Percentiles rank a stretch among this genome's conserved stretches.
Evolutionary conservation across 2,888 invertebrate species (phyloP).

Genomic region (Dysmachus trigonus): DNA sequence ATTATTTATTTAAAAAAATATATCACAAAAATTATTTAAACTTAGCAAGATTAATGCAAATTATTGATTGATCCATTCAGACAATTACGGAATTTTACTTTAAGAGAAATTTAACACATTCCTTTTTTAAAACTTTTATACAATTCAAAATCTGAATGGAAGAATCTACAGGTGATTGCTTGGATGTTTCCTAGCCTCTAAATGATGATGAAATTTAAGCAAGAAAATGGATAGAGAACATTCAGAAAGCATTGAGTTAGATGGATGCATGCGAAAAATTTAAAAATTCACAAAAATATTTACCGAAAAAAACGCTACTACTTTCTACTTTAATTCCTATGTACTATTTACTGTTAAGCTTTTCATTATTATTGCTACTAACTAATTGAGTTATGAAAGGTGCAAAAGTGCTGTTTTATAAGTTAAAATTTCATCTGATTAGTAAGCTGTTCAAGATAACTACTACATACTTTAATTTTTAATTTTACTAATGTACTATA

Average conservation of each 20-base stretch:
- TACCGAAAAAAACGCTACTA: background rate
- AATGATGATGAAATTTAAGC: background rate
- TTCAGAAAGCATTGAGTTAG: background rate
- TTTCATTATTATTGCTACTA: background rate
- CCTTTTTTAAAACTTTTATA: background rate
- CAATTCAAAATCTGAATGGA: background rate
- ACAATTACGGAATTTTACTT: background rate
- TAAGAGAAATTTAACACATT: background rate
- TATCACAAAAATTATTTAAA: background rate
- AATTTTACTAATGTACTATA: background rate
- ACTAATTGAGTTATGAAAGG: background rate
- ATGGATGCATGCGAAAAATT: background rate
- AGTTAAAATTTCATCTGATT: background rate
- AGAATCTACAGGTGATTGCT: background rate
- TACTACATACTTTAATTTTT: background rate
- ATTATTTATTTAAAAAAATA: background rate
- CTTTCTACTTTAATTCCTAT: background rate
- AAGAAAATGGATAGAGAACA: background rate
- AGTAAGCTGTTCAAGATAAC: background rate
- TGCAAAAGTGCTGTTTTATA: background rate
- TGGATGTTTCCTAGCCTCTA: background rate
- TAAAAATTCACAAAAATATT: background rate
- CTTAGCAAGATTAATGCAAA: background rate
- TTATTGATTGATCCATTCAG: background rate
- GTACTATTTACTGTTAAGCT: background rate